Base-by-base conservation (phyloP, 2,113 vertebrate species). In the Bettongia penicillata region DNA sequence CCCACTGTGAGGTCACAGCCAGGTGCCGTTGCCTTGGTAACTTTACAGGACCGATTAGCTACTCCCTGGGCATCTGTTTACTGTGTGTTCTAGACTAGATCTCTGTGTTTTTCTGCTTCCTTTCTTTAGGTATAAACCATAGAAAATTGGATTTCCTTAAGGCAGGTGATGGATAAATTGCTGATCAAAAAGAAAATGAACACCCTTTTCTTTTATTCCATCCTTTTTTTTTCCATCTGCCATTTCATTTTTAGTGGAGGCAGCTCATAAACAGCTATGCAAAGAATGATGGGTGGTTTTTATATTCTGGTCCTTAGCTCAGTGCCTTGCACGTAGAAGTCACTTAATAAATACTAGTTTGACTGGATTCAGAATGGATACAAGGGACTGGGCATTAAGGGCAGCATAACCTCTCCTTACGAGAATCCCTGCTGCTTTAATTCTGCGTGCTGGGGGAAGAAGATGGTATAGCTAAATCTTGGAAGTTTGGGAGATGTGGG, bases 1-100 rank as follows among this genome's bases (percentile, higher is more conserved):
- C 92, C 68, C 90, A 89, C 94, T 94, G 84, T 96, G 90, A 95
- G 92, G 53, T 95, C 96, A 90, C 95, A 93, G 47, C 90, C 61
- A 95, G 93, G 51, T 94, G n/a, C 8, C 12, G 97, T 97, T 98
- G 51, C 96, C 93, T 90, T 96, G 55, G 92, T 28, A 97, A 97
- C 96, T 90, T 23, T n/a, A 43, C 51, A 48, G 92, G 31, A 90
- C 55, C 37, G 37, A 37, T 8, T 50, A 51, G 50, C 90, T 51
- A 50, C 92, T 97, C 96, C 77, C 8, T 26, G 24, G 52, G 53
- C 68, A 52, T 90, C 91, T 93, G 55, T 90, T 91, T 94, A 50
- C 91, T 93, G 92, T 52, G 11, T 53, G 68, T 84, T 43, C 68
- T 84, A 95, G 47, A 8, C 53, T 93, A 93, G n/a, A 93, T 52